These are phyloP conservation scores for Xestia sexstrigata DNA, from an alignment of 2,888 invertebrate species.

Conservation along the genomic window DNA sequence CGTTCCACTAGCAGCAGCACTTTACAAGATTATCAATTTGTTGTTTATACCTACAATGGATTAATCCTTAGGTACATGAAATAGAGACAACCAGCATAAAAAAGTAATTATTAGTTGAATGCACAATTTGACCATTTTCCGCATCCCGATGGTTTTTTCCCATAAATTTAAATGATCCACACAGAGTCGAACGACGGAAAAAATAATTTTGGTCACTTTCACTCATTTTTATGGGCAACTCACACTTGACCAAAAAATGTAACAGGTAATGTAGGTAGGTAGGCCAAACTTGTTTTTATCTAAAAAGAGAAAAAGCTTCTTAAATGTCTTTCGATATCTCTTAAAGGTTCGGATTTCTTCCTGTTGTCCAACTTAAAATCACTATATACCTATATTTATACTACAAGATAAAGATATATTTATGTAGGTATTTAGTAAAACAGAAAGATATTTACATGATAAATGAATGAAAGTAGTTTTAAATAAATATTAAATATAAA, in stretches of 20 bases:
- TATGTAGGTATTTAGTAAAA: too few species aligned
- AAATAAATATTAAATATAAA: too few species aligned
- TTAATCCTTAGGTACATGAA: neutral
- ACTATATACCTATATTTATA: too few species aligned
- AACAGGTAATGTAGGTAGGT: too few species aligned
- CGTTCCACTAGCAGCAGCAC: neutral
- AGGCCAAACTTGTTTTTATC: too few species aligned
- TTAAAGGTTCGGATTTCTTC: neutral
- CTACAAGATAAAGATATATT: too few species aligned
- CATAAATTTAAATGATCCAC: neutral
- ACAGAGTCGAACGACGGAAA: neutral
- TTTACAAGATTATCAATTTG: neutral
- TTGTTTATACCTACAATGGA: neutral
- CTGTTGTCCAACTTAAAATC: neutral
- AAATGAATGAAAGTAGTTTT: too few species aligned
- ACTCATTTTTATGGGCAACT: neutral
- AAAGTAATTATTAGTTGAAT: neutral
- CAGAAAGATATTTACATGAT: too few species aligned
- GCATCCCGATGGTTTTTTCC: neutral
- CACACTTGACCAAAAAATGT: neutral
- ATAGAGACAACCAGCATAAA: neutral
- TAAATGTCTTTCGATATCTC: neutral
- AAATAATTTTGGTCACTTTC: neutral
- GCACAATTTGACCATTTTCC: neutral
- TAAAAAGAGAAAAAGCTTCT: neutral